Conservation (phyloP, 2,797 vertebrate species). For the Ispidina picta region DNA sequence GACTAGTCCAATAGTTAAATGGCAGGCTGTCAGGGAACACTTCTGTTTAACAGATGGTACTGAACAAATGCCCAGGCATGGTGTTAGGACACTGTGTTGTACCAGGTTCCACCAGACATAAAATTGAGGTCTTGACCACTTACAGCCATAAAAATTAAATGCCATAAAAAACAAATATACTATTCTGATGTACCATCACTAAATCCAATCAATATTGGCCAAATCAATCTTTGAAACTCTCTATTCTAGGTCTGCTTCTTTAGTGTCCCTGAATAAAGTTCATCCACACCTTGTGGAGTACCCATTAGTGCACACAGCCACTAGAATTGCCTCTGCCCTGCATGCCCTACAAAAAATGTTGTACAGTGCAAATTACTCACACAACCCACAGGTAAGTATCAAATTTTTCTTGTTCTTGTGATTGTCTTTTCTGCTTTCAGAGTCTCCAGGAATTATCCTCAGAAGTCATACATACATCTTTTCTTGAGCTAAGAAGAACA, state of each 20-base stretch:
- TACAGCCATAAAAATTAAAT: constrained; percentile 11
- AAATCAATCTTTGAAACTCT: neutral
- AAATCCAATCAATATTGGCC: neutral
- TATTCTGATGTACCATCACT: neutral
- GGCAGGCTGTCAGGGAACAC: constrained; percentile 40
- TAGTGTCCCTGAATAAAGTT: neutral
- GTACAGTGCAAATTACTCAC: neutral
- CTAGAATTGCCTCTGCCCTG: neutral
- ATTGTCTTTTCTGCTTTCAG: neutral
- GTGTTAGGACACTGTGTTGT: neutral
- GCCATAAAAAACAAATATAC: neutral
- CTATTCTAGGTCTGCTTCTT: neutral
- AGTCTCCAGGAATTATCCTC: neutral
- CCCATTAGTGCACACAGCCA: neutral
- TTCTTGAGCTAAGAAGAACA: neutral
- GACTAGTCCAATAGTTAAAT: constrained; percentile 3
- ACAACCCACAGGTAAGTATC: neutral
- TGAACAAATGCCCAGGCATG: neutral
- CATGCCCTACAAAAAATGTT: neutral
- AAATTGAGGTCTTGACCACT: constrained; percentile 38
- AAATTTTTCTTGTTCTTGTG: neutral
- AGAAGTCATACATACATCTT: neutral
- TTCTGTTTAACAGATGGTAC: constrained; percentile 47
- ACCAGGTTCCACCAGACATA: neutral
- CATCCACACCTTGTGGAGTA: neutral